Evolutionary conservation across 1,140 invertebrate species (phyloP).

Genomic region (Maconellicoccus hirsutus): DNA sequence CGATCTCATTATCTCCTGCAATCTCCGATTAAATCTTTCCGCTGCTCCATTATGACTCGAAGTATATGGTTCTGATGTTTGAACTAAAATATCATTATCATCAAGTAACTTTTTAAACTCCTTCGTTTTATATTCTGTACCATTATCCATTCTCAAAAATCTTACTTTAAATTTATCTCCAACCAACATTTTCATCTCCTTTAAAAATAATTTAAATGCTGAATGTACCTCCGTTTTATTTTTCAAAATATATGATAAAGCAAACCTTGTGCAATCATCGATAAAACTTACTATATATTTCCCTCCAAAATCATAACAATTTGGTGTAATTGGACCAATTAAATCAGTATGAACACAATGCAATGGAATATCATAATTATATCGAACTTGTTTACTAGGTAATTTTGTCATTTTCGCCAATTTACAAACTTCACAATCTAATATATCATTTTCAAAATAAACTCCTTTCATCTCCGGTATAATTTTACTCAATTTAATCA

Average conservation of each 20-base stretch:
- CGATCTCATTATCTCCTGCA: not conserved
- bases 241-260: not conserved
- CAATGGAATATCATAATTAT: not conserved
- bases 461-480: not conserved
- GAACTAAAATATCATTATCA: not conserved
- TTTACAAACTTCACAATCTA: not conserved
- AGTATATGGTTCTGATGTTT: not conserved
- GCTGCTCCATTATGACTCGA: not conserved
- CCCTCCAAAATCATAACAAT: not conserved
- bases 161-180: not conserved
- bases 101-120: not conserved
- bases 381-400: not conserved
- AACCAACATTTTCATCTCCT: not conserved
- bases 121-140: not conserved
- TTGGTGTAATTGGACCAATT: not conserved
- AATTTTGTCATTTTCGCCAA: not conserved
- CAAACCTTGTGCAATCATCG: not conserved
- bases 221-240: not conserved
- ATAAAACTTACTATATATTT: constrained; percentile 11
- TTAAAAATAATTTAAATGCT: not conserved
- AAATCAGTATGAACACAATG: constrained; percentile 1
- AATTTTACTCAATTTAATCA: not conserved
- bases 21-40: not conserved
- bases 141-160: not conserved
- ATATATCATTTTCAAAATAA: not conserved